Conservation (phyloP, 2,797 vertebrate species). For the Aeoliscus strigatus region DNA sequence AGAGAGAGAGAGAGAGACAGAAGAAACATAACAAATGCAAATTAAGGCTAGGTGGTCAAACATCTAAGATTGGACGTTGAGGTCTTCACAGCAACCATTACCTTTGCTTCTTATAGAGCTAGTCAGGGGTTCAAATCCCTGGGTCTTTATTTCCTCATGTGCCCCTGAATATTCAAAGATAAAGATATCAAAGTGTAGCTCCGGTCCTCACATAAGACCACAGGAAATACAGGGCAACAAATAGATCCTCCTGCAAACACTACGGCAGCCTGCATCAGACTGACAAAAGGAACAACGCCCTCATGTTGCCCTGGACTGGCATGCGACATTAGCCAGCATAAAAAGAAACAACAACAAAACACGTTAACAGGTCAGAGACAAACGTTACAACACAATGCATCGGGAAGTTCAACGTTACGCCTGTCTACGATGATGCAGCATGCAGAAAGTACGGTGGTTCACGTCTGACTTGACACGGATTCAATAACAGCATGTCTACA, state of each 20-base stretch:
- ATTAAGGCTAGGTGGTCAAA: slow-evolving; percentile 74
- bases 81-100: slow-evolving; percentile 81
- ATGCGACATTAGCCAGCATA: slow-evolving; percentile 56
- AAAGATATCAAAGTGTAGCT: slow-evolving; percentile 80
- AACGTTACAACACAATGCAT: slow-evolving; percentile 43
- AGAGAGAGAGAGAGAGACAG: slow-evolving; percentile 55
- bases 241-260: slow-evolving; percentile 64
- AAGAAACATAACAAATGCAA: slow-evolving; percentile 66
- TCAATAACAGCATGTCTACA: slow-evolving; percentile 31
- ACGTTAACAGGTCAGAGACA: slow-evolving; percentile 47
- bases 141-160: slow-evolving; percentile 83
- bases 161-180: slow-evolving; percentile 84
- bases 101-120: slow-evolving; percentile 83
- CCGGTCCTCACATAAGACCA: slow-evolving; percentile 75
- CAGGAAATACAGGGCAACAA: slow-evolving; percentile 74
- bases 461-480: slow-evolving; percentile 20
- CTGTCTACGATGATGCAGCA: slow-evolving; percentile 54
- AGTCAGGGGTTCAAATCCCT: slow-evolving; percentile 83
- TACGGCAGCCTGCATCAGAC: slow-evolving; percentile 52
- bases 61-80: slow-evolving; percentile 74
- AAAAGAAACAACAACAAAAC: too few species aligned
- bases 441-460: slow-evolving; percentile 51
- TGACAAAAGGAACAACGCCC: slow-evolving; percentile 63
- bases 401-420: slow-evolving; percentile 41
- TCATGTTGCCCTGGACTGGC: slow-evolving; percentile 57